Percentiles rank a stretch among this genome's conserved stretches.
These are phyloP conservation scores for Zelostemma sp. DNA, from an alignment of 1,140 invertebrate genomes.

Conservation along the genomic window DNA sequence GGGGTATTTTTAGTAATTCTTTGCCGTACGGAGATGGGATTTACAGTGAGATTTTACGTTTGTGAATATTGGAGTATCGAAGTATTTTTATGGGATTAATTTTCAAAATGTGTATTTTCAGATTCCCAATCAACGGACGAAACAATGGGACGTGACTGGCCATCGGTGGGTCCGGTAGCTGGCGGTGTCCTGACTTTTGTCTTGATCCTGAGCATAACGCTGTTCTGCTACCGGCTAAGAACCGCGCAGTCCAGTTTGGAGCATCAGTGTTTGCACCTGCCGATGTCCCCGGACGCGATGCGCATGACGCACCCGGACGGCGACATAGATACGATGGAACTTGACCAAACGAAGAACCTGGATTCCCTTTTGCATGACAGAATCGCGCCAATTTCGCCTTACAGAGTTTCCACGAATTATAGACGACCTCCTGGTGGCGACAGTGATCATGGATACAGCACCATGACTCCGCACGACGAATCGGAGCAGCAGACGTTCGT, in stretches of 20 bases:
- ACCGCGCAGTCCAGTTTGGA: constrained; percentile 64
- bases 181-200: constrained; percentile 76
- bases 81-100: no score
- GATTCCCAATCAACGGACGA: constrained; percentile 69
- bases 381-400: constrained; percentile 84
- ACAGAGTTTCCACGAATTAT: constrained; percentile 86
- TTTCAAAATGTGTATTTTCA: no score
- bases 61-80: no score
- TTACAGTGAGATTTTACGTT: constrained; percentile 67
- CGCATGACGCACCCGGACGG: constrained; percentile 66
- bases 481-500: constrained; percentile 84
- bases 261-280: constrained; percentile 64
- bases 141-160: constrained; percentile 67
- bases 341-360: constrained; percentile 68
- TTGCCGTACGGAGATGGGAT: constrained; percentile 85
- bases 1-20: constrained; percentile 84
- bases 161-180: constrained; percentile 76
- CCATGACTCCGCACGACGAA: constrained; percentile 94
- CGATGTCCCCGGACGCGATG: constrained; percentile 62
- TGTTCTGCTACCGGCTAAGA: constrained; percentile 76
- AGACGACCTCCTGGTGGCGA: constrained; percentile 84
- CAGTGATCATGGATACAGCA: constrained; percentile 94
- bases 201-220: constrained; percentile 73
- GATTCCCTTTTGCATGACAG: constrained; percentile 74
- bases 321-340: constrained; percentile 58